Conservation (phyloP, 2,797 vertebrate species). For the Zenarchopterus dispar region DNA sequence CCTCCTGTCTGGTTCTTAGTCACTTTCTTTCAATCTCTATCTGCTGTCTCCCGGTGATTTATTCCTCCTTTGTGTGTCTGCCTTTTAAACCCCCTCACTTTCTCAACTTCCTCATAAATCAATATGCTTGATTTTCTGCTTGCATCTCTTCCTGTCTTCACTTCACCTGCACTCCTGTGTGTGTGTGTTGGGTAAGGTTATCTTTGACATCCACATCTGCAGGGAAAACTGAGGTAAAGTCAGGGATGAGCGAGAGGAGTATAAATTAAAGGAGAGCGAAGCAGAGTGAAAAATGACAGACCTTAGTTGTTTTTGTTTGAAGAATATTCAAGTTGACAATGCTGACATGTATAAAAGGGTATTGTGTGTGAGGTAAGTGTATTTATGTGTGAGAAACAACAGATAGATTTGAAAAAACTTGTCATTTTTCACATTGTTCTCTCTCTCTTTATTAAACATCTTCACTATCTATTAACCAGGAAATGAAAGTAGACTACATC, state of each 20-base stretch:
- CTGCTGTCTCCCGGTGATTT: constrained; percentile 27
- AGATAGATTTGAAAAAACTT: too few relatives aligned
- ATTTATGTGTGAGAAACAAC: constrained; percentile 1
- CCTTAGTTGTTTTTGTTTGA: not conserved
- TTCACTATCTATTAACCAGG: constrained; percentile 41
- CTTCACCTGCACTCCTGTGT: constrained; percentile 22
- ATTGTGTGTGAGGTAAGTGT: not conserved
- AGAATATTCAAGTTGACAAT: not conserved
- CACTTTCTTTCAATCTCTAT: constrained; percentile 16
- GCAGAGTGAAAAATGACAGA: not conserved
- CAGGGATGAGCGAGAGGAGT: constrained; percentile 10
- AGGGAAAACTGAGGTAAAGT: constrained; percentile 29
- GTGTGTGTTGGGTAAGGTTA: not conserved
- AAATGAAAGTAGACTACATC: constrained; percentile 24
- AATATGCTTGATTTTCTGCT: constrained; percentile 59
- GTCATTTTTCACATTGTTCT: not conserved
- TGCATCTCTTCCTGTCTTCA: constrained; percentile 42
- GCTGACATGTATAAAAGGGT: not conserved
- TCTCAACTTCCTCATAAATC: constrained; percentile 60
- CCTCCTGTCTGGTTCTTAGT: constrained; percentile 12
- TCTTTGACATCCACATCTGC: constrained; percentile 35
- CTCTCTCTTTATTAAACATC: constrained; percentile 48
- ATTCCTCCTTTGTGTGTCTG: constrained; percentile 22
- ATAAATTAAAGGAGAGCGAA: constrained; percentile 7
- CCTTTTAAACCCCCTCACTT: constrained; percentile 43